Conservation (phyloP, 2,797 vertebrate species). For the Darevskia nairensis region DNA sequence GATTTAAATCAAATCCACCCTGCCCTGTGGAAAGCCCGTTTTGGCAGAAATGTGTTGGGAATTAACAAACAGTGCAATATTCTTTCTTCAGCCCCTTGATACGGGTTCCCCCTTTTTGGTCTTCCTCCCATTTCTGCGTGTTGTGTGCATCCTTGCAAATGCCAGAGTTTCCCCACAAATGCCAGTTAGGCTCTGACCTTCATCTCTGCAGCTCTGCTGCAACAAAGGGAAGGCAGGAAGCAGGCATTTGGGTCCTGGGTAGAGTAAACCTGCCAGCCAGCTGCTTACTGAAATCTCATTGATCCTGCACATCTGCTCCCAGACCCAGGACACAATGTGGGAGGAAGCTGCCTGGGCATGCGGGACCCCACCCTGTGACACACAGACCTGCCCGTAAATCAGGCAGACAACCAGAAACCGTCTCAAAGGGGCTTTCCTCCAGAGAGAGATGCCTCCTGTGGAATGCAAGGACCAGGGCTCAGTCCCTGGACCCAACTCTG, state of each 20-base stretch:
- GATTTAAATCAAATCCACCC: too few species aligned
- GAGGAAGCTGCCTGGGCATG: slow-evolving; percentile 65
- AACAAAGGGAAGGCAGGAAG: slow-evolving; percentile 2
- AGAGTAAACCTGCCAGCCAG: slow-evolving; percentile 23
- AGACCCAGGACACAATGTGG: slow-evolving; percentile 14
- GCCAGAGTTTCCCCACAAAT: not conserved
- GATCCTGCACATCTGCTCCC: slow-evolving; percentile 67
- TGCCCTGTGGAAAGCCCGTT: too few species aligned
- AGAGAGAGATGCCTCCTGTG: not conserved
- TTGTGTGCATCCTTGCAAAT: too few species aligned
- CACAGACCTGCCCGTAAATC: too few species aligned
- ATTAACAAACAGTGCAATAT: too few species aligned
- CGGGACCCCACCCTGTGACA: not conserved
- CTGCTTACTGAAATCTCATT: slow-evolving; percentile 40
- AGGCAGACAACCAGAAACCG: not conserved
- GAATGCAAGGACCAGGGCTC: not conserved
- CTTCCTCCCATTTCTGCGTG: too few species aligned
- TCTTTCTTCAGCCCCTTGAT: too few species aligned
- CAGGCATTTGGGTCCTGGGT: not conserved
- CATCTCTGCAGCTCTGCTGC: not conserved
- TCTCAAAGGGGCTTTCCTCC: not conserved
- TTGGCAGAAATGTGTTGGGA: too few species aligned
- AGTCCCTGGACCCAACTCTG: not conserved
- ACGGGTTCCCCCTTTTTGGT: too few species aligned
- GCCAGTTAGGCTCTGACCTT: fast-evolving